phyloP scores from a whole-genome alignment of 2,888 invertebrate genomes.

The Gari tellinella region DNA sequence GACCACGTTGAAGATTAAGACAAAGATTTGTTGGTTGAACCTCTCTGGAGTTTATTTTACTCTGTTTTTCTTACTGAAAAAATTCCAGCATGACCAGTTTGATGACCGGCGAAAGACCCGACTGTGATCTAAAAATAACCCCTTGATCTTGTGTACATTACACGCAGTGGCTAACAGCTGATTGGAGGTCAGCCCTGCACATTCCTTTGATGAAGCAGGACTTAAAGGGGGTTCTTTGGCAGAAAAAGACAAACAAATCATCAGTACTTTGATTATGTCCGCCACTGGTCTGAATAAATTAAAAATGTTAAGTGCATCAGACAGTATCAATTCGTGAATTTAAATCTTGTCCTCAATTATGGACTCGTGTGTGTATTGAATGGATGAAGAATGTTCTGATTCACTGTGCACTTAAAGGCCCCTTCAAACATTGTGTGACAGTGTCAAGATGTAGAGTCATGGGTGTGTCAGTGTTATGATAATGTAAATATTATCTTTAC shows the following conservation, averaged over 20 bases:
- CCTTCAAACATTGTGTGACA: background rate
- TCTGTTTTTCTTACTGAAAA: background rate
- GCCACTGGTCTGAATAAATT: too few relatives aligned
- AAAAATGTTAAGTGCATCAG: too few relatives aligned
- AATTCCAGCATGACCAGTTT: constrained; percentile 2
- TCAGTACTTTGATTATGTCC: too few relatives aligned
- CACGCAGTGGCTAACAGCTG: constrained; percentile 57
- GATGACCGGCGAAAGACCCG: constrained; percentile 54
- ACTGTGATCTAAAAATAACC: constrained; percentile 33
- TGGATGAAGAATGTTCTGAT: constrained; percentile 28
- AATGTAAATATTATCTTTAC: too few relatives aligned
- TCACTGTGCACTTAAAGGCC: constrained; percentile 39
- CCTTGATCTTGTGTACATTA: constrained; percentile 29
- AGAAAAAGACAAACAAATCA: too few relatives aligned
- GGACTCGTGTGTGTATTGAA: constrained; percentile 3
- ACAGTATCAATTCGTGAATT: too few relatives aligned
- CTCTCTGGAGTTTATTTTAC: background rate
- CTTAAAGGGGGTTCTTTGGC: too few relatives aligned
- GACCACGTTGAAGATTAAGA: too few relatives aligned
- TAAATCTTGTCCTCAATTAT: too few relatives aligned
- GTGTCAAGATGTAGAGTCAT: background rate
- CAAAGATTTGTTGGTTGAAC: too few relatives aligned
- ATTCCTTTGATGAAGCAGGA: constrained; percentile 21
- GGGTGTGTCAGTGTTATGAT: background rate
- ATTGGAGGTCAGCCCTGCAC: constrained; percentile 51